A percentile compares a stretch with the other conserved stretches of the same genome.
Conservation (phyloP, 2,797 vertebrate species). For the Passerculus sandwichensis region DNA sequence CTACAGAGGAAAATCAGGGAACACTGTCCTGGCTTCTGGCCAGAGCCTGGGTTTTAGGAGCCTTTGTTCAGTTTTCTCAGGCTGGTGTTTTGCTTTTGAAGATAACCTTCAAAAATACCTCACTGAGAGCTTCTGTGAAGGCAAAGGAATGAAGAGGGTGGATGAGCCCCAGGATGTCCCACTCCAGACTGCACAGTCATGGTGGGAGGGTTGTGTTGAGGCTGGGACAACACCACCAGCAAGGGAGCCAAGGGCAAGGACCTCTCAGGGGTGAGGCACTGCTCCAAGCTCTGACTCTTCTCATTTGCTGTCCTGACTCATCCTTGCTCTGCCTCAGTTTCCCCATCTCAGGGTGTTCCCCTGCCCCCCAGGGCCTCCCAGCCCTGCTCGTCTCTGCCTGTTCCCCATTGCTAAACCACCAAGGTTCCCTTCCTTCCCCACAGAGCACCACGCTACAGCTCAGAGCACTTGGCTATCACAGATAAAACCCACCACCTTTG, state of each 20-base stretch:
- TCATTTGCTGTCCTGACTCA: fast-evolving
- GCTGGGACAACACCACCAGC: not conserved
- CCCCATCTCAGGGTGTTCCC: not conserved
- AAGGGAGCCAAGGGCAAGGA: not conserved
- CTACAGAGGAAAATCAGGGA: not conserved
- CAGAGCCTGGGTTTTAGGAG: not conserved
- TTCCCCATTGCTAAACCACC: not conserved
- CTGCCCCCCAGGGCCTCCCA: fast-evolving
- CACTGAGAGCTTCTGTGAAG: not conserved
- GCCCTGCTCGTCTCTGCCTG: not conserved
- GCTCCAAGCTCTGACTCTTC: not conserved
- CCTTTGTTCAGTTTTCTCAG: constrained; percentile 43
- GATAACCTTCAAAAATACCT: constrained; percentile 45
- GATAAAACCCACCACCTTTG: not conserved
- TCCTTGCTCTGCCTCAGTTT: not conserved
- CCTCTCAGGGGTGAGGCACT: not conserved
- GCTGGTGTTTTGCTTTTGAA: constrained; percentile 36
- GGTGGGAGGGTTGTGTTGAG: fast-evolving
- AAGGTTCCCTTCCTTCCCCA: not conserved
- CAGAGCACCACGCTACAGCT: not conserved
- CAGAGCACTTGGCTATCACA: not conserved
- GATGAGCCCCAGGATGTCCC: not conserved
- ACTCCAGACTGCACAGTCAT: not conserved
- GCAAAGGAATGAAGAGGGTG: not conserved
- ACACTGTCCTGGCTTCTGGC: not conserved